phyloP scores from a whole-genome alignment of 2,888 invertebrate species.

The Eupithecia pulchellata region DNA sequence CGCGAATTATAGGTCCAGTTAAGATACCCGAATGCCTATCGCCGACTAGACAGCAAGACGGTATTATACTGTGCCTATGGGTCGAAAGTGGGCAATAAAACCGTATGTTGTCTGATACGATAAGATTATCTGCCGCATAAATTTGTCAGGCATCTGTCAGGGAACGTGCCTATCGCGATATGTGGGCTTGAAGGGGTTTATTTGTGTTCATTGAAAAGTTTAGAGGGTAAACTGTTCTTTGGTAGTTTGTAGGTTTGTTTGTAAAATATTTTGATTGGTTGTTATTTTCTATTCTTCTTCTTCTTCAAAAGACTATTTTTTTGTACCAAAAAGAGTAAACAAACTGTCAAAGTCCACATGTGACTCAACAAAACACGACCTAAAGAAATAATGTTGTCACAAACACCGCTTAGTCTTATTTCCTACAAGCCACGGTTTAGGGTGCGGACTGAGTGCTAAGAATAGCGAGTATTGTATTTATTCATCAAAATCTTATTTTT shows the following conservation, averaged over 20 bases:
- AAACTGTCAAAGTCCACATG: slow-evolving; percentile 31
- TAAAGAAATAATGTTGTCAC: slow-evolving; percentile 64
- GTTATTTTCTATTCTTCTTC: too few species aligned
- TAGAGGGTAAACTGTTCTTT: background rate
- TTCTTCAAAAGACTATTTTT: too few species aligned
- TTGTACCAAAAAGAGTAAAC: background rate
- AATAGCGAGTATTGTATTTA: slow-evolving; percentile 39
- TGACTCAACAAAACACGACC: slow-evolving; percentile 46
- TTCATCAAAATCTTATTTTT: too few species aligned
- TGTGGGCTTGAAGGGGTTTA: slow-evolving; percentile 35
- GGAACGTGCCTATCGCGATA: slow-evolving; percentile 41
- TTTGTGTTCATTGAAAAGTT: slow-evolving; percentile 12
- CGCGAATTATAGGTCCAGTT: slow-evolving; percentile 38
- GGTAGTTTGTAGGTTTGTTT: background rate
- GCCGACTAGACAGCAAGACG: slow-evolving; percentile 36
- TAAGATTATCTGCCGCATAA: slow-evolving; percentile 77
- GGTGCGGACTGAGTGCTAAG: slow-evolving; percentile 28
- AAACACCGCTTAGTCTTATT: slow-evolving; percentile 66
- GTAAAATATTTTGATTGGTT: background rate
- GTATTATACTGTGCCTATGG: slow-evolving; percentile 30
- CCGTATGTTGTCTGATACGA: slow-evolving; percentile 64
- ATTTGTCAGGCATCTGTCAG: slow-evolving; percentile 68
- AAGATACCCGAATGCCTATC: slow-evolving; percentile 45
- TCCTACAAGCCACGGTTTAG: slow-evolving; percentile 61
- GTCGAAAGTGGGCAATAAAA: slow-evolving; percentile 66